Evolutionary conservation across 1,140 invertebrate species (phyloP), one percentile per base, ranked within the genome.

Genomic region (Chironomus tepperi): DNA sequence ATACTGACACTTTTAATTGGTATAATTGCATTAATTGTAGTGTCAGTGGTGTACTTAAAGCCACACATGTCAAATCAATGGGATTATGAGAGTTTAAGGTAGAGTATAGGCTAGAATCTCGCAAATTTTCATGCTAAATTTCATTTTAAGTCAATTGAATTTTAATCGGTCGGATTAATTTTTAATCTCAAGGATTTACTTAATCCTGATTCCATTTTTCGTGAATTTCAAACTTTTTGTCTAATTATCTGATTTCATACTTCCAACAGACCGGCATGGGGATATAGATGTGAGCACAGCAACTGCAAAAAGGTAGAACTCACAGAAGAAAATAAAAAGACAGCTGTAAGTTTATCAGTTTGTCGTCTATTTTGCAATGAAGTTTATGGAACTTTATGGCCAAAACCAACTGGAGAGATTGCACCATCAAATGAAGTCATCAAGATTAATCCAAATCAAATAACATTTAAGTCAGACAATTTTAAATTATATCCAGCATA

Each of bases 371-470:
- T 88, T 78, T 89, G 88, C 76, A 83, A 83, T 73, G 83, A 85
- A 73, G 81, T 83, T 43, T 86, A 82, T 76, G 89, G 89, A 74
- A 83, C 86, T 1, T 78, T 94, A 2, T 93, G 91, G 91, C 92
- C 92, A 0, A 86, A 83, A 76, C 91, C 91, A 6, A 91, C 88
- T 0, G 89, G 89, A 0, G 80, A 84, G 15, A 79, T 89, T 2
- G 84, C 86, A 15, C 76, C 92, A 1, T 87, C 88, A 6, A 86
- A 84, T 57, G 81, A 83, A 43, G 81, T 91, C 42, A 84, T 85
- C 0, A 87, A 87, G 75, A 79, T 92, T 10, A 87, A 91, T 79
- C 80, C 86, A 0, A 74, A 74, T 2, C 73, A 64, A 0, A 81
- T 82, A 19, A 74, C 78, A 73, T 78, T 82, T 9, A 74, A 77